phyloP scores from a whole-genome alignment of 2,888 invertebrate genomes.

The Tenthredo amoena region DNA sequence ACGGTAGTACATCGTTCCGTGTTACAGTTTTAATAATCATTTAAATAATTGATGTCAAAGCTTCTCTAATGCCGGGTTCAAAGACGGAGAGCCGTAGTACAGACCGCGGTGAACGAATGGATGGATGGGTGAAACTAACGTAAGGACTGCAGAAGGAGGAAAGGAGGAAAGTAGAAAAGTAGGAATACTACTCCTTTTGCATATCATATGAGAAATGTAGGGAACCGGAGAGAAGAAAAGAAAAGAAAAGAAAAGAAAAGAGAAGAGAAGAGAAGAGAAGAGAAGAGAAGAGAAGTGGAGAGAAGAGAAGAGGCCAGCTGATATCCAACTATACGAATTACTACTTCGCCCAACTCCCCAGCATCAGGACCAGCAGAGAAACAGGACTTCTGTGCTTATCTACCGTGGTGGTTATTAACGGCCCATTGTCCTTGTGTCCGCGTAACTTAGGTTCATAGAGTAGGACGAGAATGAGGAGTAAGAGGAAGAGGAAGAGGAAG shows the following conservation, averaged over 20 bases:
- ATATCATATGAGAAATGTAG: not conserved
- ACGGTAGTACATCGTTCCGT: not conserved
- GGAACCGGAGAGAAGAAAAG: not conserved
- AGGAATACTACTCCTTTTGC: not conserved
- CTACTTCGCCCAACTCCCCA: not conserved
- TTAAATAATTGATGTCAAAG: slow-evolving; percentile 16
- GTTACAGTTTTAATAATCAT: slow-evolving; percentile 27
- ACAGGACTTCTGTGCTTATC: slow-evolving; percentile 35
- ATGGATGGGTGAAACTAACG: not conserved
- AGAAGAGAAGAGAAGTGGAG: not conserved
- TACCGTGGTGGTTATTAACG: slow-evolving; percentile 37
- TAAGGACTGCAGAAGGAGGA: not conserved
- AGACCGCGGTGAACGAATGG: not conserved
- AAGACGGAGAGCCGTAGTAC: not conserved
- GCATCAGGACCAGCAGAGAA: not conserved
- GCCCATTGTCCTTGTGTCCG: slow-evolving; percentile 45
- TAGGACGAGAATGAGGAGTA: not conserved
- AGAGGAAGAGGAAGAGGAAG: not conserved
- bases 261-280: not conserved
- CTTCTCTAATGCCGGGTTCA: not conserved
- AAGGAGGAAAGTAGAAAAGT: not conserved
- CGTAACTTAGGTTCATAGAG: slow-evolving; percentile 14
- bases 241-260: not conserved
- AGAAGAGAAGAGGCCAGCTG: not conserved
- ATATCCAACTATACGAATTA: slow-evolving; percentile 8